A percentile compares a stretch with the other conserved stretches of the same genome.
phyloP scores from a whole-genome alignment of 1,140 invertebrate genomes.

The Scaptomyza graminum region DNA sequence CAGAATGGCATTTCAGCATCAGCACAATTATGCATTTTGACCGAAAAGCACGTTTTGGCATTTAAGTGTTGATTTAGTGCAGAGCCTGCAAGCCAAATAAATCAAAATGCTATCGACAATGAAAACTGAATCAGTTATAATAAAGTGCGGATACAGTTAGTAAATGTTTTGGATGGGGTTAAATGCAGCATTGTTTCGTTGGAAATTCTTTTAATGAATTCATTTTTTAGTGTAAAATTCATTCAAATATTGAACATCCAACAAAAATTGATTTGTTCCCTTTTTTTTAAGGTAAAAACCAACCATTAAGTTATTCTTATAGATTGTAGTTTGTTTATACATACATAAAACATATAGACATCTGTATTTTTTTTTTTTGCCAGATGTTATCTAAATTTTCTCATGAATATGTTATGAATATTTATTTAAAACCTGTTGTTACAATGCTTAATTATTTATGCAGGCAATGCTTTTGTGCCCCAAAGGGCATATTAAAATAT shows the following conservation, averaged over 20 bases:
- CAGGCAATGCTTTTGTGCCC: not conserved
- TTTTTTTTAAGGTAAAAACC: too few species aligned
- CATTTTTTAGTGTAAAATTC: too few species aligned
- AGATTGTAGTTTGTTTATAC: too few species aligned
- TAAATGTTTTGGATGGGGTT: too few species aligned
- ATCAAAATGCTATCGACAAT: not conserved
- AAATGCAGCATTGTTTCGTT: too few species aligned
- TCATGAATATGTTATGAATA: not conserved
- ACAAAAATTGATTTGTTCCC: too few species aligned
- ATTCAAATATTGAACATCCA: too few species aligned
- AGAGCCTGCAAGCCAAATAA: not conserved
- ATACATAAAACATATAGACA: too few species aligned
- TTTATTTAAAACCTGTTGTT: not conserved
- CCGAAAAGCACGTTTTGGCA: not conserved
- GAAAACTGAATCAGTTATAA: not conserved
- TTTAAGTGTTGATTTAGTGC: not conserved
- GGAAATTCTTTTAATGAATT: too few species aligned
- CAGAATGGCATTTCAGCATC: not conserved
- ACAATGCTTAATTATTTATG: not conserved
- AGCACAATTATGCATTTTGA: not conserved
- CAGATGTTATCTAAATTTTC: not conserved
- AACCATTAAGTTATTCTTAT: too few species aligned
- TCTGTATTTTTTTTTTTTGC: not conserved
- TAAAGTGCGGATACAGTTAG: not conserved
- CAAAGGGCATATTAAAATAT: conserved; percentile 23